Base-by-base conservation (phyloP, 2,888 invertebrate genomes). In the Hipparchia semele region DNA sequence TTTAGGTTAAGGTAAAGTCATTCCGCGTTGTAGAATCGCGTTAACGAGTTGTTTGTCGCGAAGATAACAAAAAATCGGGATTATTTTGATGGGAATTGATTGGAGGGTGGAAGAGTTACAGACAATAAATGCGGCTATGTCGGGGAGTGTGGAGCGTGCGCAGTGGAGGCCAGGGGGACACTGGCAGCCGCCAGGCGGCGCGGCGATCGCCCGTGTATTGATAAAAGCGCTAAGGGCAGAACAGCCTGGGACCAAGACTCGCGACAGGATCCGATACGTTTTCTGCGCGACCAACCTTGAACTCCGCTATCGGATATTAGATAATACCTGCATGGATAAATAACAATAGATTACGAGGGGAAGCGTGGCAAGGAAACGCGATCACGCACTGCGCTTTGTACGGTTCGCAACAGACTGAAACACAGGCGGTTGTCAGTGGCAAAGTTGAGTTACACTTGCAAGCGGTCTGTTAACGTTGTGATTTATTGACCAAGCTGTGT, bases 221-320 rank as follows among this genome's bases (percentile, higher is more conserved):
- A 92, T 89, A 91, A 90, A 92, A 90, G 89, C 89, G 91, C 87
- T 88, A 87, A 88, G 89, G 89, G 86, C 88, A 82, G 59, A 61
- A 46, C 64, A 82, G 84, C 76, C 71, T 67, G 77, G 74, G 64
- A 33, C 65, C 4, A 23, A 7, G 70, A 76, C 73, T 23, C 75
- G 65, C 72, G 74, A 66, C 72, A 76, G 74, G 72, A 77, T 78
- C 80, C 80, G 79, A 79, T 80, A 79, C 84, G 84, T 84, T 87
- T 87, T 86, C 85, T 84, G 85, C 84, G 77, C 82, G 81, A 82
- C 85, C 89, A 90, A 89, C 92, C 92, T 92, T 92, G 92, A 92
- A 92, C 92, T 84, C 87, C 80, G 80, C 82, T 87, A 88, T 90
- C 88, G 83, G 86, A 85, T 90, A 87, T 90, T 88, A 88, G 86